A percentile compares a stretch with the other conserved stretches of the same genome.
Evolutionary conservation across 2,888 invertebrate genomes (phyloP).

Genomic region (Lepidocyrtinus sp.): DNA sequence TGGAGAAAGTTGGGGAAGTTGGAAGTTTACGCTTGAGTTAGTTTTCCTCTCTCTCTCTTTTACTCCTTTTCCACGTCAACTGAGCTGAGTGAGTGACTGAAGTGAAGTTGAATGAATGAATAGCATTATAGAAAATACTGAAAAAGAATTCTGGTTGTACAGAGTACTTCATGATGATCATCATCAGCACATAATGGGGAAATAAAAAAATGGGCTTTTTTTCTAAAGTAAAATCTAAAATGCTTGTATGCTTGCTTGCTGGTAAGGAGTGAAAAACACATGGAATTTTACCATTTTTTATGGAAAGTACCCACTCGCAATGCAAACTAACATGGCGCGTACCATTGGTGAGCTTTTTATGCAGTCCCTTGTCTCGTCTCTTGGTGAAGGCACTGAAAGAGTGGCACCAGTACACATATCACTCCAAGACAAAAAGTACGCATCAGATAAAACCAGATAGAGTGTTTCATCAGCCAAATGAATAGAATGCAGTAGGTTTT

Average conservation of each 20-base stretch:
- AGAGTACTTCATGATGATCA: not conserved
- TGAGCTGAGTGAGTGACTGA: not conserved
- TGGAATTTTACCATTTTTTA: not conserved
- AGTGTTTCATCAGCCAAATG: not conserved
- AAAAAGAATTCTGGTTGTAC: not conserved
- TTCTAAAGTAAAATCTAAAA: not conserved
- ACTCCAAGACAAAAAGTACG: not conserved
- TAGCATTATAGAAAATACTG: not conserved
- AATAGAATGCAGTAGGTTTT: not conserved
- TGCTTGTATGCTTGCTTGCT: not conserved
- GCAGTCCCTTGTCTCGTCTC: not conserved
- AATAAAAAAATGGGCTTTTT: slow-evolving; percentile 21
- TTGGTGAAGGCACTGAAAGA: slow-evolving; percentile 5
- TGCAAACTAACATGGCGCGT: not conserved
- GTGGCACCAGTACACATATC: not conserved
- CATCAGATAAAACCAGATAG: not conserved
- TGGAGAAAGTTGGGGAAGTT: no score
- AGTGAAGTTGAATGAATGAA: not conserved
- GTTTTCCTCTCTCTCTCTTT: not conserved
- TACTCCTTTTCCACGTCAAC: not conserved
- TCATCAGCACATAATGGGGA: not conserved
- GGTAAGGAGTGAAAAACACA: not conserved
- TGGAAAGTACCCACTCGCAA: not conserved
- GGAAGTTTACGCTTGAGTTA: slow-evolving; percentile 44
- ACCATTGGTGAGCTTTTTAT: not conserved